These are phyloP conservation scores for Hypotaenidia philippensis DNA, from an alignment of 2,797 vertebrate genomes.

Conservation along the genomic window DNA sequence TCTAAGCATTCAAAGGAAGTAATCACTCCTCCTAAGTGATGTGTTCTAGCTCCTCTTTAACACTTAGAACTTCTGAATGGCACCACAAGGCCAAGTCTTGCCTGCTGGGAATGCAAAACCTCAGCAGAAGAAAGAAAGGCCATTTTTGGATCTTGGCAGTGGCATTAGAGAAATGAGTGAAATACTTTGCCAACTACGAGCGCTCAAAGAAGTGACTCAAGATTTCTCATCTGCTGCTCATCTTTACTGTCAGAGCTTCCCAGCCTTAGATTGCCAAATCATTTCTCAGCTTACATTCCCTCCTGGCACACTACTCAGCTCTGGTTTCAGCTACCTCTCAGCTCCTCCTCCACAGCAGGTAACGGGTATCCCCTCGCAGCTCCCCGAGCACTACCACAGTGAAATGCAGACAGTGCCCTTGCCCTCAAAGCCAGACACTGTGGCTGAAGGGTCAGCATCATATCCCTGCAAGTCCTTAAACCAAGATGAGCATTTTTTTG, in stretches of 20 bases:
- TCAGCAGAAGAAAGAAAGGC: neutral
- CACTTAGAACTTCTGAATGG: neutral
- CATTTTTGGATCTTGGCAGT: neutral
- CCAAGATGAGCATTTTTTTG: neutral
- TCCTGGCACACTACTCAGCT: neutral
- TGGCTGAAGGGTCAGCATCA: accelerated
- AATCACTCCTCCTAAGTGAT: neutral
- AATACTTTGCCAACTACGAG: neutral
- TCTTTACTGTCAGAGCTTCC: neutral
- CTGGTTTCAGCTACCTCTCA: neutral
- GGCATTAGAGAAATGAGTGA: neutral
- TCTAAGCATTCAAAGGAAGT: neutral
- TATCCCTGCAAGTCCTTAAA: neutral
- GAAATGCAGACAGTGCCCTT: neutral
- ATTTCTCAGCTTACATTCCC: neutral
- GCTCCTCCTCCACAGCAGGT: neutral
- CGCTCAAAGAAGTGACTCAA: neutral
- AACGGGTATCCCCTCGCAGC: neutral
- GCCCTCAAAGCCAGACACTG: neutral
- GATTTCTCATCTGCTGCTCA: slow-evolving; percentile 3
- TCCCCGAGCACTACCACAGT: neutral
- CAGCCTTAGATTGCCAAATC: neutral
- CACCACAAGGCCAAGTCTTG: neutral
- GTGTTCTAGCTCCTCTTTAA: neutral
- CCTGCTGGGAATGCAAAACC: neutral